Conservation (phyloP, 2,113 vertebrate species). For the Cairina moschata region DNA sequence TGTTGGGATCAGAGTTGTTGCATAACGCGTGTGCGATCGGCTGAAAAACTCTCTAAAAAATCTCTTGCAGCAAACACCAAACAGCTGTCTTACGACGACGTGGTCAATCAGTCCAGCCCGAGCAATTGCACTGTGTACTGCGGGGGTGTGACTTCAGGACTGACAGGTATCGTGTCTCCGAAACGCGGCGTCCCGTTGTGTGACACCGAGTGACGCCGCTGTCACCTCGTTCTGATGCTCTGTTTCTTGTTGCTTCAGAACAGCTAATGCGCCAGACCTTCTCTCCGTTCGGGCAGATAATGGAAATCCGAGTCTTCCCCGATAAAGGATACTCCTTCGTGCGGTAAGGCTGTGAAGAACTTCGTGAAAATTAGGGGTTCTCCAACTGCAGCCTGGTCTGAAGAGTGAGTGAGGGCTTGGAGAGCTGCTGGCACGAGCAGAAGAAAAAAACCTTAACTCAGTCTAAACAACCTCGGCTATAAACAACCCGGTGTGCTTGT, state of each 20-base stretch:
- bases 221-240: not conserved
- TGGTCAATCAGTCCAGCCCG: slow-evolving; percentile 95
- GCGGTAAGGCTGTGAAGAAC: slow-evolving; percentile 75
- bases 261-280: slow-evolving; percentile 99
- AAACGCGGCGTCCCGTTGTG: fast-evolving
- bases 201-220: fast-evolving
- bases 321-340: slow-evolving; percentile 99
- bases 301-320: slow-evolving; percentile 97
- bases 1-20: not conserved
- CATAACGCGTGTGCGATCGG: fast-evolving
- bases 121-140: slow-evolving; percentile 99
- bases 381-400: too few relatives aligned
- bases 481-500: not conserved
- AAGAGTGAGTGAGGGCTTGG: too few relatives aligned
- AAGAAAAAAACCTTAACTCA: not conserved
- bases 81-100: slow-evolving; percentile 95
- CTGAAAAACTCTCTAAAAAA: not conserved
- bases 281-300: slow-evolving; percentile 95
- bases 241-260: slow-evolving; percentile 77
- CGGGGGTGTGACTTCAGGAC: slow-evolving; percentile 92
- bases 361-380: fast-evolving
- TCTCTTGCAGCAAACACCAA: slow-evolving; percentile 85
- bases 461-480: not conserved
- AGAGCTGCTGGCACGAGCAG: fast-evolving
- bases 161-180: slow-evolving; percentile 82